phyloP scores from a whole-genome alignment of 30 jellyfish, hydroid and myxozoan genomes.

The Aurelia sp. region DNA sequence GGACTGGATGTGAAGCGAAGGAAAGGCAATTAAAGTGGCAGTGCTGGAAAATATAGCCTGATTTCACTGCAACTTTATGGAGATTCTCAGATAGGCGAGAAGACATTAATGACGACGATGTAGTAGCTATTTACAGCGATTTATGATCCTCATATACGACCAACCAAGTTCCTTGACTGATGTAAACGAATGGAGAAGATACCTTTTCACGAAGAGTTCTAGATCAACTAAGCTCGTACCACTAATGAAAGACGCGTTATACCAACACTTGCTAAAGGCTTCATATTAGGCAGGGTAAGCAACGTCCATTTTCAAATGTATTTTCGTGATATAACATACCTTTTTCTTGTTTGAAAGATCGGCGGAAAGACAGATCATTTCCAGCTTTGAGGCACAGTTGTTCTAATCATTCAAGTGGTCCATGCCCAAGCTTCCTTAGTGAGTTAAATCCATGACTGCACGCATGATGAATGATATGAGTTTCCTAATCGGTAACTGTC shows the following conservation, averaged over 20 bases:
- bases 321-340: not conserved
- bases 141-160: conserved; percentile 50
- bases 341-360: not conserved
- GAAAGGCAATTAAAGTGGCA: conserved; percentile 31
- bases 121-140: conserved; percentile 18
- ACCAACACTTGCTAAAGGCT: too few relatives aligned
- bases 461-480: too few relatives aligned
- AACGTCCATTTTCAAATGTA: too few relatives aligned
- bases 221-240: too few relatives aligned
- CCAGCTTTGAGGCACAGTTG: not conserved
- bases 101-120: conserved; percentile 1
- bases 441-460: too few relatives aligned
- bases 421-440: too few relatives aligned
- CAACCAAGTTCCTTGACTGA: conserved; percentile 16
- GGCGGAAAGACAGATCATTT: not conserved
- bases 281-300: too few relatives aligned
- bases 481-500: too few relatives aligned
- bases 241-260: too few relatives aligned
- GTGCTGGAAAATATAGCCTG: conserved; percentile 44
- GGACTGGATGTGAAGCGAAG: conserved; percentile 33
- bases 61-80: not conserved
- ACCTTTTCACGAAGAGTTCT: not conserved
- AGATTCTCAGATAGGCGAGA: conserved; percentile 15
- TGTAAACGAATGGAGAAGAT: conserved; percentile 40
- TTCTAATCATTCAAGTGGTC: too few relatives aligned